Conservation (phyloP, 1,140 invertebrate genomes). For the Leptonema lineaticorne region DNA sequence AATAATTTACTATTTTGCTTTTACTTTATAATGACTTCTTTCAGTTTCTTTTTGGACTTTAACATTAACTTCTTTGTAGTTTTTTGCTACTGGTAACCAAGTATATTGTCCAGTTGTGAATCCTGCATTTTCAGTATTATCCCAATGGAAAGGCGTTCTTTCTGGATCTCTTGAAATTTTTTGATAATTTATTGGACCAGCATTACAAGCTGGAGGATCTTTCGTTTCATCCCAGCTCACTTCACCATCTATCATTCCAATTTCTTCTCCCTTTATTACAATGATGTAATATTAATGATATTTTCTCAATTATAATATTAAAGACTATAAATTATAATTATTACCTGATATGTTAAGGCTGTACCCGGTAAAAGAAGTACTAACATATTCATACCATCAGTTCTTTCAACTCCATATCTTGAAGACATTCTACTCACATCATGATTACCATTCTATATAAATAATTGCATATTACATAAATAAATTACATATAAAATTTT, state of each 20-base stretch:
- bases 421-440: slow-evolving; percentile 62
- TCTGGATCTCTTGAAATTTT: slow-evolving; percentile 56
- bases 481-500: neutral
- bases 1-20: slow-evolving; percentile 42
- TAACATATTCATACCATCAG: slow-evolving; percentile 71
- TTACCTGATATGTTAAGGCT: slow-evolving; percentile 69
- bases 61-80: slow-evolving; percentile 56
- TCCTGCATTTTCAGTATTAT: slow-evolving; percentile 57
- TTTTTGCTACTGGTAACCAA: slow-evolving; percentile 62
- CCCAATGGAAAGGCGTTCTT: slow-evolving; percentile 66
- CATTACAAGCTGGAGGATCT: slow-evolving; percentile 51
- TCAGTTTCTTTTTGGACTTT: slow-evolving; percentile 42
- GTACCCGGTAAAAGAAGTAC: slow-evolving; percentile 72
- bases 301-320: neutral
- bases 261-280: slow-evolving; percentile 38
- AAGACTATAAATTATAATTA: neutral
- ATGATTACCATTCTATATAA: slow-evolving; percentile 66
- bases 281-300: neutral
- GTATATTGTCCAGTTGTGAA: slow-evolving; percentile 53
- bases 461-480: neutral
- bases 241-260: slow-evolving; percentile 41
- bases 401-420: slow-evolving; percentile 60
- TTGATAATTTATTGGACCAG: slow-evolving; percentile 47
- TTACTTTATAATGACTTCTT: slow-evolving; percentile 50
- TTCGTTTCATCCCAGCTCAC: slow-evolving; percentile 47